phyloP scores from a whole-genome alignment of 1,140 invertebrate species.

The Pogonomyrmex barbatus region DNA sequence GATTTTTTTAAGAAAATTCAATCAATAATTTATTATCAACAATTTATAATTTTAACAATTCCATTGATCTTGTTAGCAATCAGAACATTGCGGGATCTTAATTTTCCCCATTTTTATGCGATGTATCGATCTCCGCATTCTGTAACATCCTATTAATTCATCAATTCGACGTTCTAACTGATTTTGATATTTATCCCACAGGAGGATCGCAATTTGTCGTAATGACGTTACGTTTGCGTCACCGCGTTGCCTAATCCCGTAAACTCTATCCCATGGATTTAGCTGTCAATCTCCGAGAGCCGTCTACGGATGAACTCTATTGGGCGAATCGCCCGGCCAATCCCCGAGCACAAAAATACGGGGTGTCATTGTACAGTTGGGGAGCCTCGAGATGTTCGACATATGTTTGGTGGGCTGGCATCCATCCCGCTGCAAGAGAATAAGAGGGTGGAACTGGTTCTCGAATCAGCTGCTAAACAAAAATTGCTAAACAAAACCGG shows the following conservation, averaged over 20 bases:
- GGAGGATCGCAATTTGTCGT: constrained; percentile 73
- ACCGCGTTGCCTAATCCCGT: constrained; percentile 69
- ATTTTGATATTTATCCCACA: constrained; percentile 64
- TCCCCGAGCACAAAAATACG: constrained; percentile 69
- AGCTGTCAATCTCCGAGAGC: constrained; percentile 60
- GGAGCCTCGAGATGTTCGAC: constrained; percentile 75
- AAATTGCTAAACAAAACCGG: neutral
- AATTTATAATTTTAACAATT: neutral
- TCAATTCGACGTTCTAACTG: constrained; percentile 18
- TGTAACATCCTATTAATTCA: constrained; percentile 17
- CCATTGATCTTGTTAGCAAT: neutral
- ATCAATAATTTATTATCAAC: neutral
- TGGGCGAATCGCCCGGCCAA: constrained; percentile 76
- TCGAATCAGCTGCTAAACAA: neutral
- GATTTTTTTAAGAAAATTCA: neutral
- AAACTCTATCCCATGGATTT: constrained; percentile 74
- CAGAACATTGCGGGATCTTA: neutral
- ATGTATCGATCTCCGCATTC: neutral
- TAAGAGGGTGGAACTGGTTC: constrained; percentile 55
- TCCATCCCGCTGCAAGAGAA: constrained; percentile 22
- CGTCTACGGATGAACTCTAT: constrained; percentile 63
- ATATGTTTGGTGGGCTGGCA: constrained; percentile 77
- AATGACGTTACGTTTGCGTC: constrained; percentile 77
- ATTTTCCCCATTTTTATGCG: neutral
- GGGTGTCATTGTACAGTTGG: constrained; percentile 75